Percentiles rank a stretch among this genome's conserved stretches.
These are phyloP conservation scores for Garra rufa DNA, from an alignment of 2,113 vertebrate species.

Conservation along the genomic window DNA sequence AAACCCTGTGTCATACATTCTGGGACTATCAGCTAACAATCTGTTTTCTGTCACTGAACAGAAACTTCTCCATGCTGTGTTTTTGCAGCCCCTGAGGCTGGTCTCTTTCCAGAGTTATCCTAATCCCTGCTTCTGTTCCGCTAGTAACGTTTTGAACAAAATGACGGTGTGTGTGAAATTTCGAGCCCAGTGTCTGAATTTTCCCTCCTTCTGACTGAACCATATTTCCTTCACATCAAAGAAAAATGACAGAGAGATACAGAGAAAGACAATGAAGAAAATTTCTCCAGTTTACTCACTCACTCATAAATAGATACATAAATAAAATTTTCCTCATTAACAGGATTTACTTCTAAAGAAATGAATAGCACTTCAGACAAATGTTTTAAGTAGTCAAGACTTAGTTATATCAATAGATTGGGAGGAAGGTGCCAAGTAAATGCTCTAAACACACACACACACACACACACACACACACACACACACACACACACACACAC, in stretches of 20 bases:
- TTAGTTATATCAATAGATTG: not conserved
- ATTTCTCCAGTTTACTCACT: not conserved
- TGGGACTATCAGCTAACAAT: not conserved
- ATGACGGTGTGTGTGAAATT: constrained; percentile 5
- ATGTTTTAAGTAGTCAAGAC: not conserved
- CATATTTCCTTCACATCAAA: not conserved
- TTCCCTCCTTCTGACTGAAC: not conserved
- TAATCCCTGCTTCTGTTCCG: not conserved
- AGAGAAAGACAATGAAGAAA: not conserved
- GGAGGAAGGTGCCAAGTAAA: not conserved
- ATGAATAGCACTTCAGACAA: not conserved
- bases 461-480: too few species aligned
- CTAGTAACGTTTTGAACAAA: not conserved
- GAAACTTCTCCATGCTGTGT: constrained; percentile 70
- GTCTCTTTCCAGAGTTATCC: constrained; percentile 22
- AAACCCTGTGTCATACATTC: constrained; percentile 61
- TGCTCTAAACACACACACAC: too few species aligned
- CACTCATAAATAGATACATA: not conserved
- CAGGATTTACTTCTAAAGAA: not conserved
- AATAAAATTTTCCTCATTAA: not conserved
- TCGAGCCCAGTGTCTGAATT: not conserved
- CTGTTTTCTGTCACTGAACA: not conserved
- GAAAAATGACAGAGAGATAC: not conserved
- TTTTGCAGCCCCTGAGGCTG: not conserved
- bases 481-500: too few species aligned